These are phyloP conservation scores for Colaptes auratus DNA, from an alignment of 2,113 vertebrate species.

Conservation along the genomic window DNA sequence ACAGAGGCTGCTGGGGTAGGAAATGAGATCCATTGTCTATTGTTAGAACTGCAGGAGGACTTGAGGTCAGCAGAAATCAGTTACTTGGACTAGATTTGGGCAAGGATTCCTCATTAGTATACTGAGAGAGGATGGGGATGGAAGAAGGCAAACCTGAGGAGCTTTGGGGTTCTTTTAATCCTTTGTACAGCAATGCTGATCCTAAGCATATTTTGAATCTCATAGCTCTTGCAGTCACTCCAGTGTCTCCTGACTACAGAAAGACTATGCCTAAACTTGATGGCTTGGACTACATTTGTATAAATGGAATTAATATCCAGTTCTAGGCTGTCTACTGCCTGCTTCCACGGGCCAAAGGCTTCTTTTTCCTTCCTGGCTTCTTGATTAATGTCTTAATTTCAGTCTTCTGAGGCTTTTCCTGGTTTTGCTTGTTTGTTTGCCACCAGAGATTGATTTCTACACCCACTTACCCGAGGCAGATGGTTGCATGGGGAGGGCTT, in stretches of 20 bases:
- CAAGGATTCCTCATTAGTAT: background rate
- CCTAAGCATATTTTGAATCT: background rate
- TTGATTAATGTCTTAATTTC: background rate
- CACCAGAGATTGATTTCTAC: background rate
- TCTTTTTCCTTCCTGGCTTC: background rate
- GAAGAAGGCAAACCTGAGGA: background rate
- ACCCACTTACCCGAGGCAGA: background rate
- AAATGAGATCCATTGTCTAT: background rate
- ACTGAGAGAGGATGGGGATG: background rate
- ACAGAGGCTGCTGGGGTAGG: background rate
- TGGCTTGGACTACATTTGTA: background rate
- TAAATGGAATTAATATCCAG: background rate
- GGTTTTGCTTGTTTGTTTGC: background rate
- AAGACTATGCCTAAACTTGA: background rate
- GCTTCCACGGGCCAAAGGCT: background rate
- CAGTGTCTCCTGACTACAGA: background rate
- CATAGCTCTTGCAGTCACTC: background rate
- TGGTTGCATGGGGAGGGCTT: background rate
- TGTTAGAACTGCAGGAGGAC: background rate
- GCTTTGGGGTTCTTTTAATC: background rate
- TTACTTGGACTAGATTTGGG: background rate
- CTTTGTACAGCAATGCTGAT: rapidly evolving
- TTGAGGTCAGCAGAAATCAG: background rate
- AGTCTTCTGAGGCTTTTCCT: background rate
- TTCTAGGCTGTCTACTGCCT: background rate